Conservation (phyloP, 2,888 invertebrate species). For the Cremastinae sp. region DNA sequence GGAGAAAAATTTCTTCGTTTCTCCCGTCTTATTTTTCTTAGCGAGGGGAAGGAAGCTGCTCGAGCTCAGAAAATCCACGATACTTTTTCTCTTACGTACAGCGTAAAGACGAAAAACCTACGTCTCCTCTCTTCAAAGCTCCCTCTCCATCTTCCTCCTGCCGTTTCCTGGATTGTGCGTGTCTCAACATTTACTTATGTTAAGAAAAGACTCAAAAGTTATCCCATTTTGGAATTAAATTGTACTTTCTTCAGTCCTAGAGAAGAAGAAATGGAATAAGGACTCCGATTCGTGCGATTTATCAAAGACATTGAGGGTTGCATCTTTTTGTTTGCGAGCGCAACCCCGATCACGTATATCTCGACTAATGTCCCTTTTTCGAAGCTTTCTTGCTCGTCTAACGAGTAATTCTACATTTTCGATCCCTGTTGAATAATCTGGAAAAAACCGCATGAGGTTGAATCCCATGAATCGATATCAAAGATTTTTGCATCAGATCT, state of each 20-base stretch:
- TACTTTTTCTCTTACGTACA: conserved; percentile 28
- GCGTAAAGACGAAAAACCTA: neutral
- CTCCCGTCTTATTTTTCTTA: conserved; percentile 15
- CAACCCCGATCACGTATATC: neutral
- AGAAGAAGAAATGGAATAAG: neutral
- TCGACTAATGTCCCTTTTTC: neutral
- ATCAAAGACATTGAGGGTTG: neutral
- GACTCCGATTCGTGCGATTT: neutral
- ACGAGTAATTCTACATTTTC: conserved; percentile 70
- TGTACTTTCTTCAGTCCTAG: neutral
- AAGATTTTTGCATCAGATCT: too few species aligned
- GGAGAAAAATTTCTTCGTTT: conserved; percentile 35
- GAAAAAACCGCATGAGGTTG: conserved; percentile 66
- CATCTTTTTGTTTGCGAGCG: conserved; percentile 9
- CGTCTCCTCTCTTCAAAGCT: conserved; percentile 39
- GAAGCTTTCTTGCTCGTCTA: conserved; percentile 16
- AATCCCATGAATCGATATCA: too few species aligned
- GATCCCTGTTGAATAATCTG: conserved; percentile 70
- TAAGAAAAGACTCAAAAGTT: neutral
- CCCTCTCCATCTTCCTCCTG: neutral
- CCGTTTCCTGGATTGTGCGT: conserved; percentile 7
- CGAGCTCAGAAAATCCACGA: conserved; percentile 14
- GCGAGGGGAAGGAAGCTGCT: conserved; percentile 16
- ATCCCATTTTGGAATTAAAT: neutral
- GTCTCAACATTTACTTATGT: too few species aligned